A percentile compares a stretch with the other conserved stretches of the same genome.
Evolutionary conservation across 2,797 vertebrate species (phyloP).

Genomic region (Falco novaeseelandiae): DNA sequence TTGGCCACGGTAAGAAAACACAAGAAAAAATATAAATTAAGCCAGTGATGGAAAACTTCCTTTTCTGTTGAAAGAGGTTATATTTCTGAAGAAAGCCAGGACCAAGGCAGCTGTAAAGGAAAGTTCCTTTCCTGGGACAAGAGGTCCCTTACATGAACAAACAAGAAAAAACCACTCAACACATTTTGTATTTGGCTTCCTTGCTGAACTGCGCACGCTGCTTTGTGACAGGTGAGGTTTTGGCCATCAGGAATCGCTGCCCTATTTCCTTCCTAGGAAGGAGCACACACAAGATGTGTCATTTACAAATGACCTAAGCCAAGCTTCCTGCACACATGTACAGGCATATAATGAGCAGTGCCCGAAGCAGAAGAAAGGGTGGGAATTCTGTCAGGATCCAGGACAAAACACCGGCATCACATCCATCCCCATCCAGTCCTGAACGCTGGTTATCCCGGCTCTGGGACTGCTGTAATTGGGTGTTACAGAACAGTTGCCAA

Average conservation of each 20-base stretch:
- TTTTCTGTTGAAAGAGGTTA: not conserved
- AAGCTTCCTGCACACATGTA: not conserved
- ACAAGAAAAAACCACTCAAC: too few species aligned
- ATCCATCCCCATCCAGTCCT: not conserved
- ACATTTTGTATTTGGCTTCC: too few species aligned
- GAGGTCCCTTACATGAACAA: not conserved
- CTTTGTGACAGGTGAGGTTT: not conserved
- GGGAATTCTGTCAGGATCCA: not conserved
- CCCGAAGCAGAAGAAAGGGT: not conserved
- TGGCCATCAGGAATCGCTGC: not conserved
- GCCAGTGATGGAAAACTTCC: not conserved
- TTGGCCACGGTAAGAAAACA: not conserved
- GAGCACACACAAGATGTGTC: not conserved
- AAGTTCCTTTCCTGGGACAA: not conserved
- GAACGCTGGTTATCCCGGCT: not conserved
- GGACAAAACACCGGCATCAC: not conserved
- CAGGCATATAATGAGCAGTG: not conserved
- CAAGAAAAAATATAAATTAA: not conserved
- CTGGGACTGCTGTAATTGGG: not conserved
- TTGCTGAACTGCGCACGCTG: not conserved
- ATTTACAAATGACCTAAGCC: not conserved
- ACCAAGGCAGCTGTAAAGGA: not conserved
- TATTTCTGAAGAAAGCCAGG: conserved; percentile 22
- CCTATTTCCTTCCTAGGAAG: not conserved
- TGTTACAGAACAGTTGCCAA: not conserved